Evolutionary conservation across 2,797 vertebrate species (phyloP), one percentile per base, ranked within the genome.

Genomic region (Parotocinclus haroldoi): DNA sequence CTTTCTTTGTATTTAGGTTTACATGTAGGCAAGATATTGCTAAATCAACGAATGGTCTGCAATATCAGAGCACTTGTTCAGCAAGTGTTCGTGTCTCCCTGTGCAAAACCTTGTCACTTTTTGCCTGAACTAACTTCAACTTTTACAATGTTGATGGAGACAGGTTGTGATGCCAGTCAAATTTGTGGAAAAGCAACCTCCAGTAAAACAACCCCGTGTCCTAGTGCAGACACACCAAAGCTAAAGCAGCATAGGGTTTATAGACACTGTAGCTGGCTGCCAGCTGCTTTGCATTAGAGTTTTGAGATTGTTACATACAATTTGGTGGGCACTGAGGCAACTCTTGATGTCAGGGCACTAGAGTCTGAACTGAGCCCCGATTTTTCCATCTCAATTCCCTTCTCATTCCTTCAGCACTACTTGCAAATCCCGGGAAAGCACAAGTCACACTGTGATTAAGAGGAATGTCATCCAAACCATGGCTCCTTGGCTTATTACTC

Each of bases 231-330:
- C 6, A 13, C 49, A 66, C 74, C 63, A 68, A 59, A 71, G 59
- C 63, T 60, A 67, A 70, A 65, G 48, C 57, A 44, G 60, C 38
- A 61, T 39, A 53, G 48, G 44, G n/a, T n/a, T n/a, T n/a, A n/a
- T n/a, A n/a, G n/a, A 16, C 45, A 40, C 58, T 53, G 52, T 9
- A 13, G 53, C 13, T 45, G 42, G 52, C 11, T 19, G 38, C 58
- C 68, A 71, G 54, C 66, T 73, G 63, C n/a, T 73, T 76, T 54
- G 66, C 37, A 71, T 71, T 75, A 63, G 18, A 56, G 9, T 12
- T 45, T 17, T 37, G 50, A 67, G 40, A 63, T 18, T 58, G 14
- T 51, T 13, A 13, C 42, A 46, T 51, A n/a, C 37, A 40, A 16
- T 42, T 37, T 63, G 14, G 18, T 9, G 49, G 55, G 40, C 14